Evolutionary conservation across 2,797 vertebrate species (phyloP), one percentile per base, ranked within the genome.

Genomic region (Acrossocheilus wenchowensis): DNA sequence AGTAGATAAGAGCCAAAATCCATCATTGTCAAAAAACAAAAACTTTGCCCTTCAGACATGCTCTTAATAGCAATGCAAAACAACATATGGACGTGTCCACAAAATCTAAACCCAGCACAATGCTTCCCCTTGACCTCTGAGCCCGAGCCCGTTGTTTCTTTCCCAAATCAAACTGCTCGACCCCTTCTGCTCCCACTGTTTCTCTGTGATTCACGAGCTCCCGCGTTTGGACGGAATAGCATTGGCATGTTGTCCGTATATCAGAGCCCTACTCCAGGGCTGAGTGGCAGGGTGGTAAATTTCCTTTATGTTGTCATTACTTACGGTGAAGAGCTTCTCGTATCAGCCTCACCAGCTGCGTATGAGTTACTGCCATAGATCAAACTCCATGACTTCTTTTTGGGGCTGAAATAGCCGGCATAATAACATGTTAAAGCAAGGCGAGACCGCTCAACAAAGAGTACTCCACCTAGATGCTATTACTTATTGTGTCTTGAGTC

Each of bases 291-390:
- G 84, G 89, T 87, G 50, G 86, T 95, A 95, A 95, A 95, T 94
- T 89, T 93, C 88, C 89, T 95, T 95, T 95, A 95, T 93, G 94
- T 93, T 94, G 92, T 93, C 94, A 95, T 96, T 94, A 95, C 94
- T 95, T 95, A 95, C 88, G 30, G 80, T 78, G 86, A 89, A 82
- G 81, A 41, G 92, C 87, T 90, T 87, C 90, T 83, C 90, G 88
- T 90, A 90, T 82, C 66, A 86, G 89, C 90, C 83, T 88, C 68
- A 62, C 86, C 81, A 68, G 90, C 88, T 89, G 86, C 26, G 30
- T 23, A 50, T 93, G 92, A 95, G 85, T 94, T 94, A 94, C 87
- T 9, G 85, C 73, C 45, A 26, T 72, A 17, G 87, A 88, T 89
- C 88, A 85, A 89, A 92, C 87, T 87, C 81, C 78, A 86, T 74